Evolutionary conservation across 1,140 invertebrate species (phyloP), one percentile per base, ranked within the genome.

Genomic region (Diachasmimorpha longicaudata): DNA sequence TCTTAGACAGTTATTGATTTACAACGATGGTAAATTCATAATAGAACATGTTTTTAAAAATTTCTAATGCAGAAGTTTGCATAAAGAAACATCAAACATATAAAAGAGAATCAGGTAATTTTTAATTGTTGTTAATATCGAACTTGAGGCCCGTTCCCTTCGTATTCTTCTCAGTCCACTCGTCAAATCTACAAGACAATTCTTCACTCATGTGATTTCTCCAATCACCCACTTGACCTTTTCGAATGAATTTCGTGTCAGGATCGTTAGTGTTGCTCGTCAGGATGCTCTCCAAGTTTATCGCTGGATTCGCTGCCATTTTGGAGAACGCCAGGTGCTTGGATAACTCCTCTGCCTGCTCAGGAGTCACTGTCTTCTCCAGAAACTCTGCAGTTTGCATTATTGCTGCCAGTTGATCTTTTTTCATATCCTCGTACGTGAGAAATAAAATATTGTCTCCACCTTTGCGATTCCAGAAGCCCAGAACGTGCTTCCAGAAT

Each of bases 371-470:
- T 0, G 85, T 83, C 84, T 94, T 94, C 0, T 91, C 90, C 8
- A 98, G 84, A 84, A 97, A 97, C 19, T 91, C 82, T 0, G 94
- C 94, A 14, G 95, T 93, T 81, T 91, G 92, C 16, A 89, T 87
- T 3, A 96, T 91, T 0, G 90, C 91, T 0, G 85, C 88, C 0
- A 89, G 87, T 74, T 94, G 88, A 86, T 96, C 91, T 82, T 85
- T 88, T 81, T 95, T 95, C 94, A 96, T 93, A 67, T 96, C 95
- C 89, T 97, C 96, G 81, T 95, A 98, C 78, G 93, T 96, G 25
- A 97, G 84, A 79, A 97, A 94, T 0, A 96, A 86, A 3, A 97
- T 86, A 79, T 97, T 96, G 0, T 93, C 90, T 63, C 96, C 91
- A 73, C 95, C 78, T 72, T 92, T 90, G n/a, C 89, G 88, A 16